These are phyloP conservation scores for Hermaeophaga mercurialis DNA, from an alignment of 2,888 invertebrate genomes.

Conservation along the genomic window DNA sequence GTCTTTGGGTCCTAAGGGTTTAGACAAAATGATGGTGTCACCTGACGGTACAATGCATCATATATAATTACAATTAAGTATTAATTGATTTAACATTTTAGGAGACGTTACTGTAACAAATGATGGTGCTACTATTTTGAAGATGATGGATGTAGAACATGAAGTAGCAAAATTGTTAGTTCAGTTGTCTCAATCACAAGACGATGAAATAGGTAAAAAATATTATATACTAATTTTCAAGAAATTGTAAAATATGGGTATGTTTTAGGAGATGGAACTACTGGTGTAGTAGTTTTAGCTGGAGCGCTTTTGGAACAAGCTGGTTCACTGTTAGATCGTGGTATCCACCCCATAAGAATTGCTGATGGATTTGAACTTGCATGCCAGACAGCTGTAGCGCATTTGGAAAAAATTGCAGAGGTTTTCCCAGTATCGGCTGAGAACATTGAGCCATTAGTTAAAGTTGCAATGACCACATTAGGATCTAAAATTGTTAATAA, in stretches of 20 bases:
- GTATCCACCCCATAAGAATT: slow-evolving; percentile 98
- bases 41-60: slow-evolving; percentile 73
- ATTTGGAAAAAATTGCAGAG: slow-evolving; percentile 87
- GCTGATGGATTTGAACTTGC: slow-evolving; percentile 99
- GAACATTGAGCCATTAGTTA: slow-evolving; percentile 85
- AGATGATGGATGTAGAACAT: slow-evolving; percentile 98
- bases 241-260: slow-evolving; percentile 4
- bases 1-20: slow-evolving; percentile 94
- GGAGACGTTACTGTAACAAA: slow-evolving; percentile 95
- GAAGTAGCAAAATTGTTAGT: slow-evolving; percentile 98
- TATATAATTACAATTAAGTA: not conserved
- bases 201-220: slow-evolving; percentile 82
- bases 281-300: slow-evolving; percentile 89
- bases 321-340: slow-evolving; percentile 87
- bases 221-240: slow-evolving; percentile 19
- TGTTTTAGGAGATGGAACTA: slow-evolving; percentile 89
- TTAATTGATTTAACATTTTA: slow-evolving; percentile 29
- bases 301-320: slow-evolving; percentile 96
- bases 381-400: slow-evolving; percentile 83
- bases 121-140: slow-evolving; percentile 98
- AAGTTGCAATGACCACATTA: slow-evolving; percentile 97
- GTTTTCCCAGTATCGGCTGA: slow-evolving; percentile 84
- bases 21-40: slow-evolving; percentile 98
- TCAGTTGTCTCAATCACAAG: slow-evolving; percentile 97
- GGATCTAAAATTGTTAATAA: slow-evolving; percentile 99